A percentile compares a stretch with the other conserved stretches of the same genome.
Evolutionary conservation across 2,888 invertebrate species (phyloP).

Genomic region (Andrena trimmerana): DNA sequence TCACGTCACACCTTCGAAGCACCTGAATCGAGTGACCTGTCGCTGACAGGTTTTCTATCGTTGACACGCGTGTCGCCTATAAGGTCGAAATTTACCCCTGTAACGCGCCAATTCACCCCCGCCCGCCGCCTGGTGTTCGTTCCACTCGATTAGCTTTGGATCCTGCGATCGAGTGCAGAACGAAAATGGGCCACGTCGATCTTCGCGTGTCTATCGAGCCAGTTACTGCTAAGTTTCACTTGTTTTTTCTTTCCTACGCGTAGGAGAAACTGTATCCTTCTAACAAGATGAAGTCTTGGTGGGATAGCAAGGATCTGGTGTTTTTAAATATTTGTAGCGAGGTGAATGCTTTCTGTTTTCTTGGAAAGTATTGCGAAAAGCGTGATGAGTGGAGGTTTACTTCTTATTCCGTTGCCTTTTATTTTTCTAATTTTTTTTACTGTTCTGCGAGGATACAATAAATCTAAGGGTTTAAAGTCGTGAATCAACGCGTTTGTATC

Average conservation of each 20-base stretch:
- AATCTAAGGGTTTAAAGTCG: too few species aligned
- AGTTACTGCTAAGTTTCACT: slow-evolving; percentile 7
- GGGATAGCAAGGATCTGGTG: too few species aligned
- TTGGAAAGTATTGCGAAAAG: too few species aligned
- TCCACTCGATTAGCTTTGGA: slow-evolving; percentile 53
- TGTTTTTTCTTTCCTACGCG: not conserved
- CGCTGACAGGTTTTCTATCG: slow-evolving; percentile 62
- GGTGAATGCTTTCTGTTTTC: too few species aligned
- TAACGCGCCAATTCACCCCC: slow-evolving; percentile 44
- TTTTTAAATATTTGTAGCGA: too few species aligned
- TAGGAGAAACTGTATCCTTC: not conserved
- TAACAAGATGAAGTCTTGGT: too few species aligned
- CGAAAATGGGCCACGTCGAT: slow-evolving; percentile 36
- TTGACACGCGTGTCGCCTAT: slow-evolving; percentile 50
- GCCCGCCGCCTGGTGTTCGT: slow-evolving; percentile 28
- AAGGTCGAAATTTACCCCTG: slow-evolving; percentile 58
- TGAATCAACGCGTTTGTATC: too few species aligned
- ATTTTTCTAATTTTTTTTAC: too few species aligned
- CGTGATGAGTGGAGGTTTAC: too few species aligned
- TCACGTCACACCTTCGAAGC: slow-evolving; percentile 63
- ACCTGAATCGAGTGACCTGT: slow-evolving; percentile 63
- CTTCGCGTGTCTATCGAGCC: not conserved
- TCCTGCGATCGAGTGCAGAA: slow-evolving; percentile 19
- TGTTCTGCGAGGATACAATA: too few species aligned
- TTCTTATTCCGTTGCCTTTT: too few species aligned